phyloP scores from a whole-genome alignment of 2,113 vertebrate species.

The Hydrochoerus hydrochaeris region DNA sequence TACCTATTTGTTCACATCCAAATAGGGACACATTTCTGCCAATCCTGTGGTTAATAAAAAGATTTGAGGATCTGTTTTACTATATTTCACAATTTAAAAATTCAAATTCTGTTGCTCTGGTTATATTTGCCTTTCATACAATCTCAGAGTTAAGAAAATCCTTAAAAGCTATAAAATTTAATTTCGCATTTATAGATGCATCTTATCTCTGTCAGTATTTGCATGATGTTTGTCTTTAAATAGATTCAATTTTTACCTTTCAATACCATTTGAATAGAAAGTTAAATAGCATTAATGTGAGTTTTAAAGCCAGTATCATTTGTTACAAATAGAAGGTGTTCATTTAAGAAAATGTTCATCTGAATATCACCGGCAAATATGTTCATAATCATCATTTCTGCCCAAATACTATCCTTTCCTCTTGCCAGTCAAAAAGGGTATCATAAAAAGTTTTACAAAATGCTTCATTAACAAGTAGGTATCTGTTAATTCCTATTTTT shows the following conservation, averaged over 20 bases:
- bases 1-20: background rate
- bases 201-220: background rate
- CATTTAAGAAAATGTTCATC: background rate
- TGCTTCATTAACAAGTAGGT: background rate
- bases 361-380: background rate
- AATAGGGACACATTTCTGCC: background rate
- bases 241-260: background rate
- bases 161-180: background rate
- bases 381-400: background rate
- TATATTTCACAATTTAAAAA: background rate
- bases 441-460: background rate
- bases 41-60: background rate
- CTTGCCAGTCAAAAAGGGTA: background rate
- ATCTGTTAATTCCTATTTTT: background rate
- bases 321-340: conserved; percentile 3
- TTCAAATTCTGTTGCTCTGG: background rate
- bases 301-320: background rate
- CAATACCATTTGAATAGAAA: conserved; percentile 46
- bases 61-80: background rate
- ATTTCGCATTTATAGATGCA: background rate
- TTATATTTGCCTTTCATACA: background rate
- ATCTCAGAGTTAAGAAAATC: background rate
- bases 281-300: background rate
- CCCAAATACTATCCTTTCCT: background rate
- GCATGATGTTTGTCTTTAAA: conserved; percentile 32